Percentiles rank a stretch among this genome's conserved stretches.
phyloP scores from a whole-genome alignment of 2,113 vertebrate species.

The Scytalopus superciliaris region DNA sequence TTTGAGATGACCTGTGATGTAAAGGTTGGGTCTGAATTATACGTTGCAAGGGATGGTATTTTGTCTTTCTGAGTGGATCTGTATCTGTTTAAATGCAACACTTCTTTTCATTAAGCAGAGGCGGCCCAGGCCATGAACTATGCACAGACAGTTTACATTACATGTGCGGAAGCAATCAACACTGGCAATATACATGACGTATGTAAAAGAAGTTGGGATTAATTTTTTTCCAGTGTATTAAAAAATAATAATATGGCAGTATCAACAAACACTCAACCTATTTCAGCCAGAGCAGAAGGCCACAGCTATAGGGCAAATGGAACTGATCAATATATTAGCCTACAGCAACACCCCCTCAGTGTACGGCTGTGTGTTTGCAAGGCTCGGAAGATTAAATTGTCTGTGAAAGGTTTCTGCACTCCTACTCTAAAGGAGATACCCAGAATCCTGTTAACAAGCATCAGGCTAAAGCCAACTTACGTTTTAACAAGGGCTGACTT shows the following conservation, averaged over 20 bases:
- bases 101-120: constrained; percentile 67
- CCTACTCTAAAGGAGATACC: constrained; percentile 58
- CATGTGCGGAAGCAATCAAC: constrained; percentile 74
- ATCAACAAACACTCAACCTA: constrained; percentile 68
- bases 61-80: constrained; percentile 66
- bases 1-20: constrained; percentile 69
- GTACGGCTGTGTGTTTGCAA: not conserved
- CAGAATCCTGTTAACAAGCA: constrained; percentile 71
- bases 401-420: constrained; percentile 69
- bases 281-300: constrained; percentile 64
- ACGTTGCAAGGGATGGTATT: constrained; percentile 56
- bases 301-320: constrained; percentile 54
- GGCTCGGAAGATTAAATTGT: constrained; percentile 68
- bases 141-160: constrained; percentile 64
- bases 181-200: constrained; percentile 64
- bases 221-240: constrained; percentile 72
- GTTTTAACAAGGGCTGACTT: constrained; percentile 72
- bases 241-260: constrained; percentile 72
- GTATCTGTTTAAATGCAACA: constrained; percentile 69
- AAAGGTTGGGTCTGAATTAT: constrained; percentile 60
- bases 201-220: constrained; percentile 70
- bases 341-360: constrained; percentile 54
- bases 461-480: constrained; percentile 60
- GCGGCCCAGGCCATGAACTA: constrained; percentile 62
- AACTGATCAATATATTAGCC: constrained; percentile 50